Conservation (phyloP, 92 coral and sea anemone species). For the Nematostella vectensis region DNA sequence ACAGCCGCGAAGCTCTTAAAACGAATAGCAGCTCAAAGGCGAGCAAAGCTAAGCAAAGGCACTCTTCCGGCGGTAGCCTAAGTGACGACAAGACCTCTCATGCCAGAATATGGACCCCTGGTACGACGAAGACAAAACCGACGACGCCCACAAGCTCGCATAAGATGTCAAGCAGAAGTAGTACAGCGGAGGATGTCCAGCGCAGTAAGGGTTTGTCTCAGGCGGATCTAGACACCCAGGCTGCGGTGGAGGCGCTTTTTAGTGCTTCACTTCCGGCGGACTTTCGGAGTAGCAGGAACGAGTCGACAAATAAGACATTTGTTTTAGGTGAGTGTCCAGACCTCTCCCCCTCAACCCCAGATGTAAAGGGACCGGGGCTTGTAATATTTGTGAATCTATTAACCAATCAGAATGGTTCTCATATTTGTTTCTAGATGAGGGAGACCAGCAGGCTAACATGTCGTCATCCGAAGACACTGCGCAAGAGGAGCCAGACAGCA, state of each 20-base stretch:
- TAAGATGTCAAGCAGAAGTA: conserved; percentile 3
- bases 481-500: not conserved
- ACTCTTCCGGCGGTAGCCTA: conserved; percentile 1
- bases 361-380: too few relatives aligned
- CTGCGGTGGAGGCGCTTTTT: conserved; percentile 59
- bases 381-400: too few relatives aligned
- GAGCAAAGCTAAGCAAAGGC: not conserved
- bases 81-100: not conserved
- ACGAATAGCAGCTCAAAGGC: conserved; percentile 13
- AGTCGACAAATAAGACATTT: conserved; percentile 62
- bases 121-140: conserved; percentile 28
- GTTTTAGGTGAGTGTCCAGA: conserved; percentile 50
- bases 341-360: too few relatives aligned
- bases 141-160: not conserved
- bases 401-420: not conserved
- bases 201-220: not conserved
- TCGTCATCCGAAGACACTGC: not conserved
- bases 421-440: conserved; percentile 1
- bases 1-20: conserved; percentile 60
- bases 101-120: conserved; percentile 37
- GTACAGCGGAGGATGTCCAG: not conserved
- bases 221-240: conserved; percentile 32
- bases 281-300: conserved; percentile 65
- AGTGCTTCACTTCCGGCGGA: conserved; percentile 43
- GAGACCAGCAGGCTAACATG: not conserved